Evolutionary conservation across 1,140 invertebrate species (phyloP), one percentile per base, ranked within the genome.

Genomic region (Drosophila yakuba): DNA sequence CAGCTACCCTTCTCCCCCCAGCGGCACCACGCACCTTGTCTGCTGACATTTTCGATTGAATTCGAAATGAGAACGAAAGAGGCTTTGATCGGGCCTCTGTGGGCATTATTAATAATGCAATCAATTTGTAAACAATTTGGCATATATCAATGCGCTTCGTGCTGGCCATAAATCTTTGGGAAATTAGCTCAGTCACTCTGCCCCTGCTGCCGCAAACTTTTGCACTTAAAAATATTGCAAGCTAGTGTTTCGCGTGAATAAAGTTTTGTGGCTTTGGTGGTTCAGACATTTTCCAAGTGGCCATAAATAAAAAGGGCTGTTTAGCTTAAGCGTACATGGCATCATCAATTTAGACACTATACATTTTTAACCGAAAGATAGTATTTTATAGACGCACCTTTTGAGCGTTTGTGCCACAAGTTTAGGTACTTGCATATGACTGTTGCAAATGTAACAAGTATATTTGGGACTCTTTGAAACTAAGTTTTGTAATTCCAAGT

Each of bases 101-200:
- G 75, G 83, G 82, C 82, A 88, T 89, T 86, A 86, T 86, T 86
- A 83, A 86, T 86, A 86, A 86, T 86, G 83, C 77, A 86, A 86
- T 86, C 83, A 86, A 86, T 86, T 86, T 89, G 83, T 89, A 86
- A 86, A 86, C 83, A 86, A 86, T 86, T 86, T 86, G 84, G 84
- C 84, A 83, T 86, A 86, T 88, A 86, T 86, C 83, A 86, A 86
- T 86, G 83, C 73, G 72, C 80, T 86, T 73, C 83, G 76, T 86
- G 83, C 67, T 66, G 76, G 55, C 72, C 84, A 86, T 86, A 86
- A 86, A 86, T 86, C 83, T 88, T 69, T 67, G 45, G 47, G 64
- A 86, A 86, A 86, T 86, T 86, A 86, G 83, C 72, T 61, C 66
- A 51, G 63, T 44, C 41, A 41, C 36, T 43, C 61, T 54, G 47